Percentiles rank a stretch among this genome's conserved stretches.
These are phyloP conservation scores for Ameiurus melas DNA, from an alignment of 2,113 vertebrate species.

Conservation along the genomic window DNA sequence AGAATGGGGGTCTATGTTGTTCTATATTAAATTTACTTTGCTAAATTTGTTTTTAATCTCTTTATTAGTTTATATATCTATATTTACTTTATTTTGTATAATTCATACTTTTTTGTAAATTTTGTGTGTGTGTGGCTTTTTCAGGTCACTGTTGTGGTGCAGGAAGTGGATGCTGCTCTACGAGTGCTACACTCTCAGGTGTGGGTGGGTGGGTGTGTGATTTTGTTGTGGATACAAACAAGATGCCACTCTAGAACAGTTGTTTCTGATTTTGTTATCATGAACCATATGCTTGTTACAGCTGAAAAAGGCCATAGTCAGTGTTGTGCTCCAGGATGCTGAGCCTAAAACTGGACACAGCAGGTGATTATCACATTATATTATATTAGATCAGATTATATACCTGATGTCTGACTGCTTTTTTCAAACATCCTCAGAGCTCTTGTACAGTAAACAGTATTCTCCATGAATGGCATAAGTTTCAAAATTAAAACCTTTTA, in stretches of 20 bases:
- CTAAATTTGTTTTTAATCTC: not conserved
- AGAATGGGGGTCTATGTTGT: not conserved
- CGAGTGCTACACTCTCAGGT: slow-evolving; percentile 61
- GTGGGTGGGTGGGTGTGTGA: no score
- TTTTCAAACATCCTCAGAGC: not conserved
- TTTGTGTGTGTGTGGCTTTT: not conserved
- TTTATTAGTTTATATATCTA: not conserved
- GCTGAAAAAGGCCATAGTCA: slow-evolving; percentile 66
- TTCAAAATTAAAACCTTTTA: not conserved
- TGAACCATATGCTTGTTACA: slow-evolving; percentile 39
- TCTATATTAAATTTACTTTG: not conserved
- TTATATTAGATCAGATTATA: no score
- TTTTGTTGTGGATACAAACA: not conserved
- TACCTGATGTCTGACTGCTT: not conserved
- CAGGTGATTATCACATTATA: not conserved
- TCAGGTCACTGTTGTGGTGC: slow-evolving; percentile 43
- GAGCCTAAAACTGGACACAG: slow-evolving; percentile 31
- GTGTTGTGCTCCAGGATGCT: slow-evolving; percentile 66
- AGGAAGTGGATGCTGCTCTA: slow-evolving; percentile 63
- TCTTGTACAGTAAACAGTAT: not conserved
- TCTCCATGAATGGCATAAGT: not conserved
- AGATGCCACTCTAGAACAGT: not conserved
- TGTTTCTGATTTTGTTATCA: not conserved
- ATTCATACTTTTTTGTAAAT: not conserved
- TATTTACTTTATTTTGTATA: not conserved